Evolutionary conservation across 2,113 vertebrate genomes (phyloP).

Genomic region (Galemys pyrenaicus): DNA sequence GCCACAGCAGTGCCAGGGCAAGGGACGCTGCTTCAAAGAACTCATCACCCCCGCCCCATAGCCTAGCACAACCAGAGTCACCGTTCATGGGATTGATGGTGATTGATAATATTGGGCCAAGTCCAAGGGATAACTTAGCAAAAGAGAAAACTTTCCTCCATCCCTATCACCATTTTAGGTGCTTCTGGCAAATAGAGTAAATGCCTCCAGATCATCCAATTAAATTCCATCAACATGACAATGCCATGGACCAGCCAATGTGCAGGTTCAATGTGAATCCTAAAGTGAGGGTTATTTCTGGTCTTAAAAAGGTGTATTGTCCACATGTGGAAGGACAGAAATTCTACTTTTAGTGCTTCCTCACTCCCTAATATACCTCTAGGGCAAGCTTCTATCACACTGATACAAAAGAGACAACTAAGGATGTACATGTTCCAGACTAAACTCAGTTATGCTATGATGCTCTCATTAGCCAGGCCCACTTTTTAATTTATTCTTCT

Average conservation of each 20-base stretch:
- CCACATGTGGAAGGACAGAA: background rate
- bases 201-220: background rate
- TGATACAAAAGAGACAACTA: background rate
- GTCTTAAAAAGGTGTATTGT: background rate
- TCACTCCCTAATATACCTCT: conserved; percentile 8
- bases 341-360: background rate
- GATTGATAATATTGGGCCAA: background rate
- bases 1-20: background rate
- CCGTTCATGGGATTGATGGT: background rate
- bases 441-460: background rate
- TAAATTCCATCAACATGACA: background rate
- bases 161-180: background rate
- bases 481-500: background rate
- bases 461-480: background rate
- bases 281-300: background rate
- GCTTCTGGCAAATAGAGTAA: background rate
- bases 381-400: background rate
- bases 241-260: background rate
- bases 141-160: background rate
- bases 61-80: too few species aligned
- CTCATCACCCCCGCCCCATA: too few species aligned
- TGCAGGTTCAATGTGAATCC: background rate
- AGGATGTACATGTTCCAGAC: background rate
- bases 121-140: background rate
- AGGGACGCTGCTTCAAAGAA: background rate